Evolutionary conservation across 2,113 vertebrate genomes (phyloP), one percentile per base, ranked within the genome.

Genomic region (Gymnarchus niloticus): DNA sequence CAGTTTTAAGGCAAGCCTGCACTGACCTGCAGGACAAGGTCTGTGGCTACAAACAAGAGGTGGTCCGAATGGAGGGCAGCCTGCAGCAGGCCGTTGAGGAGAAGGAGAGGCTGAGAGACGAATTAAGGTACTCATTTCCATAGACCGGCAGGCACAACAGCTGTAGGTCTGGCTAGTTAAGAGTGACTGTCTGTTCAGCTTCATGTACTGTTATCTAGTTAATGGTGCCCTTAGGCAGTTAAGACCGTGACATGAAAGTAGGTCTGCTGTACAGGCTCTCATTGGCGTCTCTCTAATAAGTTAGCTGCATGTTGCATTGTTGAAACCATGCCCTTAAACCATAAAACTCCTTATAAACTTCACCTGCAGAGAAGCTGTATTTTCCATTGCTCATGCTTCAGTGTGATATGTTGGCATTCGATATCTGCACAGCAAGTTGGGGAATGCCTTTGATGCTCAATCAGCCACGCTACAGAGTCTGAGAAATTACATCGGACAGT

Each of bases 401-500:
- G 12, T 2, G 48, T 82, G n/a, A 44, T 2, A 57, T 46, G n/a
- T 59, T 57, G 19, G 19, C 52, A n/a, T 69, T 46, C 41, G 86
- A 56, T 46, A 52, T 57, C 54, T 51, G 61, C 56, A 33, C 57
- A 84, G 85, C 21, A 56, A 84, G 76, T 25, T 83, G 21, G 69
- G 23, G 81, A 84, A 21, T 56, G 83, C 86, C 28, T 91, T 93
- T 87, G 91, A 92, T 84, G 91, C 89, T n/a, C 94, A 94, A 90
- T 91, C 92, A 0, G 88, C 91, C 85, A 92, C 91, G 28, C 85
- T 95, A 86, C 92, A 93, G 85, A 94, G 92, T 83, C 92, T 95
- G 65, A 92, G 94, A 87, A 92, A 89, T 88, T 95, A 95, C 92
- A 94, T 95, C 1, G 94, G 94, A 84, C 88, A 91, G 83, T 89